Evolutionary conservation across 2,888 invertebrate genomes (phyloP).

Genomic region (Nebria salina): DNA sequence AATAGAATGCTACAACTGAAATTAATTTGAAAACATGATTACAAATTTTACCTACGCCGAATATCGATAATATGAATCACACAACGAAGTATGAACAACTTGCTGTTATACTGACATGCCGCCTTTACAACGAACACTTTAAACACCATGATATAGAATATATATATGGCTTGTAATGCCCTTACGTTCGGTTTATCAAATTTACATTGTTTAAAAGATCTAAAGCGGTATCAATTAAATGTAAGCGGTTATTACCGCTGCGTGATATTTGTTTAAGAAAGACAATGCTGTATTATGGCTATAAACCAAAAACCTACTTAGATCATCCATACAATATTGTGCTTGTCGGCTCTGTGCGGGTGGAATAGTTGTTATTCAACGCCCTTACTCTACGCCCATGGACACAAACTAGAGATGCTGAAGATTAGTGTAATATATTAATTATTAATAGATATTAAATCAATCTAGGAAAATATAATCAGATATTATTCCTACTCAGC

Average conservation of each 20-base stretch:
- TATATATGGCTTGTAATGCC: neutral
- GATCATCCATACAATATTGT: neutral
- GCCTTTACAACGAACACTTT: neutral
- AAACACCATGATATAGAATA: conserved; percentile 5
- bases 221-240: conserved; percentile 43
- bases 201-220: conserved; percentile 39
- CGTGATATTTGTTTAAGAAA: conserved; percentile 42
- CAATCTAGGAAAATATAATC: neutral
- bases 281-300: conserved; percentile 26
- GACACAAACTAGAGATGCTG: neutral
- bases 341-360: conserved; percentile 20
- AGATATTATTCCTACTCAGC: neutral
- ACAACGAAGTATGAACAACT: neutral
- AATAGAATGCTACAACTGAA: conserved; percentile 29
- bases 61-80: neutral
- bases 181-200: conserved; percentile 28
- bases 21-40: conserved; percentile 40
- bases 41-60: conserved; percentile 34
- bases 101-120: conserved; percentile 4
- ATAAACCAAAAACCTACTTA: conserved; percentile 33
- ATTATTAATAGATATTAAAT: neutral
- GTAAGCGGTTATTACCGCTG: conserved; percentile 34
- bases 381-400: conserved; percentile 36
- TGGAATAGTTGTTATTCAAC: conserved; percentile 23
- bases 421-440: neutral